A percentile compares a stretch with the other conserved stretches of the same genome.
Conservation (phyloP, 1,140 invertebrate species). For the Chironomus tepperi region DNA sequence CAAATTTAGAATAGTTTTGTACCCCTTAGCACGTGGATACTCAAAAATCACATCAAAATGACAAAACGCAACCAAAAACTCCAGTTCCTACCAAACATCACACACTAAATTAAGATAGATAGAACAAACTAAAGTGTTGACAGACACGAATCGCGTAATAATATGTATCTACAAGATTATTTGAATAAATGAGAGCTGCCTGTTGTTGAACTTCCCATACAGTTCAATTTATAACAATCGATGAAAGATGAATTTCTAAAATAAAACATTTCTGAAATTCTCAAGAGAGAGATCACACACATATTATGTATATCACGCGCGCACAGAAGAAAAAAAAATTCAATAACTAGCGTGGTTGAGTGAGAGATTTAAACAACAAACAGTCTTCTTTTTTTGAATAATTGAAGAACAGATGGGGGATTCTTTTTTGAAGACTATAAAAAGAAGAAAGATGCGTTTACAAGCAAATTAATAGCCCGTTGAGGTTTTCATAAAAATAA, state of each 20-base stretch:
- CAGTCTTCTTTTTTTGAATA: background rate
- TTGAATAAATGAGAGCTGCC: background rate
- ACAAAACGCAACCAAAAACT: too few relatives aligned
- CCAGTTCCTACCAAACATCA: too few relatives aligned
- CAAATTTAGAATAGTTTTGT: too few relatives aligned
- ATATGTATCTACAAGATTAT: background rate
- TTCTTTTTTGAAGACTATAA: background rate
- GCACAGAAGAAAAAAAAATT: background rate
- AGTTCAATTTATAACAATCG: conserved; percentile 8
- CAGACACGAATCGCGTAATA: background rate
- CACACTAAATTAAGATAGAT: too few relatives aligned
- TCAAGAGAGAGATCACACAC: background rate
- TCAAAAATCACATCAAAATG: too few relatives aligned
- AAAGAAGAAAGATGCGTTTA: background rate
- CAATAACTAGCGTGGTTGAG: too few relatives aligned
- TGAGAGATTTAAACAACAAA: background rate
- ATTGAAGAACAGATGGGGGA: background rate
- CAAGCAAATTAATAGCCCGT: background rate
- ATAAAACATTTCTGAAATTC: background rate
- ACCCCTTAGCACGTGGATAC: too few relatives aligned
- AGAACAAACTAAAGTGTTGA: background rate
- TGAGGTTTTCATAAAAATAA: background rate
- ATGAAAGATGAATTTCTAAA: background rate
- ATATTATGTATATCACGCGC: background rate
- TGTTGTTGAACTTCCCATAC: background rate